phyloP scores from a whole-genome alignment of 2,888 invertebrate species.

The Eupelmus urozonus region DNA sequence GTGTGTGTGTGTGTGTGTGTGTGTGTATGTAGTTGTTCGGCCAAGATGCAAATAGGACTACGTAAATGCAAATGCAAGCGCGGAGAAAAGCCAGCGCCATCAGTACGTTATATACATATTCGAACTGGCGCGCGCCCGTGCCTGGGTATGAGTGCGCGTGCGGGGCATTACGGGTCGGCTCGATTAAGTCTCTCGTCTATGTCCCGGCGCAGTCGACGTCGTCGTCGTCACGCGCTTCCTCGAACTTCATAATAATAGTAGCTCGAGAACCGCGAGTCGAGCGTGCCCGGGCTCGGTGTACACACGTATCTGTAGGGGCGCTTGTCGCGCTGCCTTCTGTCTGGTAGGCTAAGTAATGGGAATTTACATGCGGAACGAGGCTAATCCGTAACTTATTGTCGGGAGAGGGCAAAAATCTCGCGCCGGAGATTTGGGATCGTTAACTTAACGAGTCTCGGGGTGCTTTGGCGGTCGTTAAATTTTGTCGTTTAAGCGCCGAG shows the following conservation, averaged over 20 bases:
- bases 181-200: slow-evolving; percentile 19
- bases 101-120: too few species aligned
- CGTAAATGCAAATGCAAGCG: slow-evolving; percentile 62
- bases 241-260: slow-evolving; percentile 33
- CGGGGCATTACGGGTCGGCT: slow-evolving; percentile 6
- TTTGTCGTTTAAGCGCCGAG: too few species aligned
- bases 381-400: slow-evolving; percentile 27
- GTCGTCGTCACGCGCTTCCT: slow-evolving; percentile 29
- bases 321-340: not conserved
- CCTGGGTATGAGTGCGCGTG: not conserved
- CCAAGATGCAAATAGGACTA: slow-evolving; percentile 64
- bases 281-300: too few species aligned
- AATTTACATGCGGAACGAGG: slow-evolving; percentile 22
- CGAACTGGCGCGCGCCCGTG: too few species aligned
- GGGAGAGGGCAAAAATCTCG: not conserved
- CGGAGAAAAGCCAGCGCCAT: slow-evolving; percentile 34
- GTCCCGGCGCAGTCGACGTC: not conserved
- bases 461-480: too few species aligned
- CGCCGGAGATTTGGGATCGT: not conserved
- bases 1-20: too few species aligned
- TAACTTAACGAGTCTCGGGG: too few species aligned
- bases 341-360: not conserved
- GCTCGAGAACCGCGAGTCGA: too few species aligned
- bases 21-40: slow-evolving; percentile 55
- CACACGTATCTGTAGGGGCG: too few species aligned